Conservation (phyloP, 2,888 invertebrate species). For the Galeopsomyia nigrocyanea region DNA sequence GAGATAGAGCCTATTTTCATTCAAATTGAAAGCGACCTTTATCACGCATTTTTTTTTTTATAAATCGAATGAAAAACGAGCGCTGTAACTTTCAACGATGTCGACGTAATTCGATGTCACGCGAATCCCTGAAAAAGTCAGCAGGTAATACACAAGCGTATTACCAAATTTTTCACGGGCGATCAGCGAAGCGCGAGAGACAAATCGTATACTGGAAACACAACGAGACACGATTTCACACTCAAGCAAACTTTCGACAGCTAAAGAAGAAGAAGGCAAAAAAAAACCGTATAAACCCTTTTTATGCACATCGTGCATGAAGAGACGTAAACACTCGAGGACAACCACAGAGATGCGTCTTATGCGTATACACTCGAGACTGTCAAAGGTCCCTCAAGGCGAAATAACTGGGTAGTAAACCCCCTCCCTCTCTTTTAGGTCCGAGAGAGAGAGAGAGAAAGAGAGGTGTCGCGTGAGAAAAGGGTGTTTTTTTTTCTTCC, state of each 20-base stretch:
- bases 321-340: slow-evolving; percentile 28
- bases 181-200: too few species aligned
- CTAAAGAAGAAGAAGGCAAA: neutral
- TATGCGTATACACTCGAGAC: slow-evolving; percentile 15
- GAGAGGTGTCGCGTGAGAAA: slow-evolving; percentile 44
- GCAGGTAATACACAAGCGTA: too few species aligned
- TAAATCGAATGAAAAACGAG: too few species aligned
- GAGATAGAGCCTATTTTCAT: neutral
- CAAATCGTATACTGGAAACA: too few species aligned
- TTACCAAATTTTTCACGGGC: too few species aligned
- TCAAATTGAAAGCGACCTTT: too few species aligned
- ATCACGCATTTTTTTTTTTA: too few species aligned
- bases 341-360: slow-evolving; percentile 16
- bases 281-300: slow-evolving; percentile 6
- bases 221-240: slow-evolving; percentile 9
- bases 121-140: too few species aligned
- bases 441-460: too few species aligned
- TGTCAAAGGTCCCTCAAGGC: slow-evolving; percentile 20
- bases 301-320: neutral
- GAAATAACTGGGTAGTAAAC: neutral
- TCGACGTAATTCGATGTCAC: too few species aligned
- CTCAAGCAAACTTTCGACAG: neutral
- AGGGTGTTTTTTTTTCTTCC: slow-evolving; percentile 31
- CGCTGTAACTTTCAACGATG: too few species aligned
- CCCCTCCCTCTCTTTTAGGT: slow-evolving; percentile 12